A percentile compares a stretch with the other conserved stretches of the same genome.
Conservation (phyloP, 2,888 invertebrate genomes). For the Phyto melanocephala region DNA sequence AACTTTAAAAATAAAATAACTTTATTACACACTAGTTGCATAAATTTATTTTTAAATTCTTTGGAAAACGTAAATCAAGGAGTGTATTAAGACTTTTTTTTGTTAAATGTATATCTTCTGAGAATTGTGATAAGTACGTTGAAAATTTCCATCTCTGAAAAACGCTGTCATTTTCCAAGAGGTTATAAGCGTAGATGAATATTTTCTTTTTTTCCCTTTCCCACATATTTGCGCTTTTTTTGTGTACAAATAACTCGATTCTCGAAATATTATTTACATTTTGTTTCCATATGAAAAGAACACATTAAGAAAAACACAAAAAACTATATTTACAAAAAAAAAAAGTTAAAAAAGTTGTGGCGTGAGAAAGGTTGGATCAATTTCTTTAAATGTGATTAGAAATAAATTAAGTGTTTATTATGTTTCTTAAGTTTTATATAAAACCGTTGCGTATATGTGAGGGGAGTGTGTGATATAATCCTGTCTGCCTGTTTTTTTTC, state of each 20-base stretch:
- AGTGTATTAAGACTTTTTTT: too few species aligned
- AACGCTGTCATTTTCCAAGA: not conserved
- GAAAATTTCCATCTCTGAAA: not conserved
- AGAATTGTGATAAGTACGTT: too few species aligned
- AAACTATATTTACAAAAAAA: not conserved
- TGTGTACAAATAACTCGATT: slow-evolving; percentile 48
- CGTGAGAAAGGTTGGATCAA: not conserved
- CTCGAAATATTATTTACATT: slow-evolving; percentile 24
- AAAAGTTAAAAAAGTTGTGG: not conserved
- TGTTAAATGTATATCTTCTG: too few species aligned
- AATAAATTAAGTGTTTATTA: not conserved
- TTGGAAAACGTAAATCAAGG: too few species aligned
- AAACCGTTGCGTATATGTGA: not conserved
- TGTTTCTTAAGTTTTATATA: not conserved
- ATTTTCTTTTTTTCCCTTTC: slow-evolving; percentile 1
- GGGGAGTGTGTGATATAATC: slow-evolving; percentile 28
- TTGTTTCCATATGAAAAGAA: slow-evolving; percentile 25
- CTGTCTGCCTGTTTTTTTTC: too few species aligned
- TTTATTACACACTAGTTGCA: too few species aligned
- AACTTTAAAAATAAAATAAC: too few species aligned
- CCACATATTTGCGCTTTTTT: slow-evolving; percentile 38
- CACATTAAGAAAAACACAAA: not conserved
- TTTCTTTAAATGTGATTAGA: not conserved
- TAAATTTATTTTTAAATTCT: too few species aligned
- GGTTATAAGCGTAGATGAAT: not conserved